Percentiles rank a stretch among this genome's conserved stretches.
These are phyloP conservation scores for Drosophila infuscata DNA, from an alignment of 2,888 invertebrate genomes.

Conservation along the genomic window DNA sequence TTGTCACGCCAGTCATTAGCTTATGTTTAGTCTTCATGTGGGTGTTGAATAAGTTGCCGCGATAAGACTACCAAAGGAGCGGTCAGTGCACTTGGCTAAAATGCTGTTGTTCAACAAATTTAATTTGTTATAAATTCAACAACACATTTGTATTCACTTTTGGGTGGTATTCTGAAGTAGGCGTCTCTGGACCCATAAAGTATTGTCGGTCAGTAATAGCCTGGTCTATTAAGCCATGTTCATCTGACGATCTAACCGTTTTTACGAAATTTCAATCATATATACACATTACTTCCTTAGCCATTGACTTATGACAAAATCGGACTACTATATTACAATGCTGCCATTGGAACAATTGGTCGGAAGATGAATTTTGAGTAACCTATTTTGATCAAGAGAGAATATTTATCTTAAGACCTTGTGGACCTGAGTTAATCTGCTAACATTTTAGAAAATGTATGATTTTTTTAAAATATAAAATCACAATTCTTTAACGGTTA, in stretches of 20 bases:
- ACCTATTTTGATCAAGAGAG: neutral
- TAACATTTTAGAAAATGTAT: neutral
- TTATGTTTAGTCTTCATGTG: conserved; percentile 24
- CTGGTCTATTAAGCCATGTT: neutral
- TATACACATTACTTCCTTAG: neutral
- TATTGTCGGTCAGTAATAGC: neutral
- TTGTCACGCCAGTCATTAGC: conserved; percentile 50
- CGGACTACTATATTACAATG: neutral
- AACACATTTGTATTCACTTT: neutral
- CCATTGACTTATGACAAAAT: neutral
- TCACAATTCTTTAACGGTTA: neutral
- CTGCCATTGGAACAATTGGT: neutral
- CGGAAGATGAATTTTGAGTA: neutral
- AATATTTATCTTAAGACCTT: neutral
- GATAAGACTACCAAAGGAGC: neutral
- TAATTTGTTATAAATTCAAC: neutral
- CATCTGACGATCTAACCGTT: neutral
- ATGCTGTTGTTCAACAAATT: neutral
- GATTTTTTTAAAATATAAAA: neutral
- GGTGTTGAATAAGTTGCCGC: conserved; percentile 27
- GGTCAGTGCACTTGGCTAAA: neutral
- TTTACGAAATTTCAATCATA: neutral
- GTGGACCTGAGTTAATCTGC: neutral
- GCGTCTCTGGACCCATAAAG: neutral
- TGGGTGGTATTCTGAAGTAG: neutral